Evolutionary conservation across 2,888 invertebrate species (phyloP).

Genomic region (Aspidapion aeneum): DNA sequence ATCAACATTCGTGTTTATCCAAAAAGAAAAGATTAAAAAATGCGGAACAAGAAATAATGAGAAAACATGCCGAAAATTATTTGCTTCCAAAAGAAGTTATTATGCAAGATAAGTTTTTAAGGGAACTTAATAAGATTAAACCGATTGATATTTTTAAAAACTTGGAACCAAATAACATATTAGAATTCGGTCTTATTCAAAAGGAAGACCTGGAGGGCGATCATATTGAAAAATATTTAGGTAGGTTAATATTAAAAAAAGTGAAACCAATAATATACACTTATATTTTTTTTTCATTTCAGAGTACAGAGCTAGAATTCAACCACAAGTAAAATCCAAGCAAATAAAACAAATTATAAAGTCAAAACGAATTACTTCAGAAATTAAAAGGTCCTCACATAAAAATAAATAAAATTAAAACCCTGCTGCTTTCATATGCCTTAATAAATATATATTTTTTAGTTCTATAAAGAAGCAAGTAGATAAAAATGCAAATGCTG

Average conservation of each 20-base stretch:
- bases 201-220: constrained; percentile 37
- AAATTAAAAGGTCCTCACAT: too few species aligned
- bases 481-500: not conserved
- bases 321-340: not conserved
- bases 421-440: too few species aligned
- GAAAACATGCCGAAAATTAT: constrained; percentile 32
- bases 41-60: constrained; percentile 37
- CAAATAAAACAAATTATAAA: not conserved
- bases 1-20: not conserved
- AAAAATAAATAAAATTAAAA: too few species aligned
- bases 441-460: too few species aligned
- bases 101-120: constrained; percentile 25
- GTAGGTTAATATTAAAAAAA: constrained; percentile 26
- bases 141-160: constrained; percentile 29
- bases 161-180: constrained; percentile 19
- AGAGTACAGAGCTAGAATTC: not conserved
- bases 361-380: not conserved
- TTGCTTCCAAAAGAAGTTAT: constrained; percentile 33
- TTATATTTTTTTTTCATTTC: too few species aligned
- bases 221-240: constrained; percentile 34
- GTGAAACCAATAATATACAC: too few species aligned
- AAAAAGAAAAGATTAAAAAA: constrained; percentile 26
- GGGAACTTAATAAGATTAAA: constrained; percentile 35
- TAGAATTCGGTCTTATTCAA: constrained; percentile 37
- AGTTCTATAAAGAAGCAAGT: not conserved